Conservation (phyloP, 1,140 invertebrate genomes). For the Doryteuthis pealeii region DNA sequence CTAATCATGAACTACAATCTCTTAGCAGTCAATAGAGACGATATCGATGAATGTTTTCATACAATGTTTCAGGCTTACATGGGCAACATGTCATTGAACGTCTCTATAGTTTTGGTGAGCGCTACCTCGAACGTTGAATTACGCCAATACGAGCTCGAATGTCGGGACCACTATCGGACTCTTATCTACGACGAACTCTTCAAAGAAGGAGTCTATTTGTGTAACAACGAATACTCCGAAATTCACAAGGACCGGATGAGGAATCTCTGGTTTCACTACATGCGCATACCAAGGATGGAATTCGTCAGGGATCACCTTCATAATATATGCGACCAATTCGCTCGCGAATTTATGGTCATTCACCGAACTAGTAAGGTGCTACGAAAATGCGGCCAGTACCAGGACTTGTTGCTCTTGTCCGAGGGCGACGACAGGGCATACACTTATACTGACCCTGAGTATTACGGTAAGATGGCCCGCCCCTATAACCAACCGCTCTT, state of each 20-base stretch:
- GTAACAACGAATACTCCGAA: constrained; percentile 28
- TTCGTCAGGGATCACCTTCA: constrained; percentile 48
- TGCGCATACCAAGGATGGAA: constrained; percentile 30
- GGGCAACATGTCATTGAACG: constrained; percentile 43
- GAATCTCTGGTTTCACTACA: constrained; percentile 44
- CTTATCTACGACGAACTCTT: constrained; percentile 46
- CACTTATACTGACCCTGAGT: constrained; percentile 41
- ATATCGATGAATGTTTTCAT: constrained; percentile 47
- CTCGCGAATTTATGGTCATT: constrained; percentile 51
- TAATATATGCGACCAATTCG: constrained; percentile 45
- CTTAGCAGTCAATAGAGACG: constrained; percentile 43
- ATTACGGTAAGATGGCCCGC: constrained; percentile 43
- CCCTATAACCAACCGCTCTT: constrained; percentile 42
- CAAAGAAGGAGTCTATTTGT: constrained; percentile 42
- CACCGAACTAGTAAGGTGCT: constrained; percentile 50
- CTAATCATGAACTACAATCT: constrained; percentile 52
- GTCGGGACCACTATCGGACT: constrained; percentile 38
- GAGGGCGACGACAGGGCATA: constrained; percentile 46
- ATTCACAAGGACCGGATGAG: constrained; percentile 35
- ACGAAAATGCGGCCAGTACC: constrained; percentile 54
- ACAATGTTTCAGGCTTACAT: constrained; percentile 54
- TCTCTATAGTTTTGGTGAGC: constrained; percentile 47
- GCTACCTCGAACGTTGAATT: constrained; percentile 42
- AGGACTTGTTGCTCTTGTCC: constrained; percentile 52
- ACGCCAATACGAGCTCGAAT: constrained; percentile 43